Evolutionary conservation across 2,113 vertebrate species (phyloP).

Genomic region (Hylia prasina): DNA sequence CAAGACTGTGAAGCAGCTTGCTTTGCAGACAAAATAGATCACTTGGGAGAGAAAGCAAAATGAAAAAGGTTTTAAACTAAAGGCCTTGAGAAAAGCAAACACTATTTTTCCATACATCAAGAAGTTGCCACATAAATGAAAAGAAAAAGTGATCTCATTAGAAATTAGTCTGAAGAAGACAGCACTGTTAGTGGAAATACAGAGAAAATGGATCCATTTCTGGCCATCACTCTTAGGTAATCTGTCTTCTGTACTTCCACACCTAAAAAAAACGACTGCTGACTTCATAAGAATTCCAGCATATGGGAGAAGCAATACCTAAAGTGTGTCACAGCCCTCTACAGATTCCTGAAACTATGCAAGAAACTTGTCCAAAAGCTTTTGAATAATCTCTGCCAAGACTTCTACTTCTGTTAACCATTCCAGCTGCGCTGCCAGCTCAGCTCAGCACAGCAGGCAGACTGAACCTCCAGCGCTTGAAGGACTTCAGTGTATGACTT

Average conservation of each 20-base stretch:
- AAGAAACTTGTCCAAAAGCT: background rate
- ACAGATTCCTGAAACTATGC: background rate
- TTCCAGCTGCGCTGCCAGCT: background rate
- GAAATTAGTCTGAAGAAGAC: background rate
- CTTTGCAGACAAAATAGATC: background rate
- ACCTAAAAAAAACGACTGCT: background rate
- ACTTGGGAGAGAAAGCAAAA: background rate
- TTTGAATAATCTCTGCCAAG: background rate
- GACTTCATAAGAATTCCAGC: background rate
- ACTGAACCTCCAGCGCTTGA: fast-evolving
- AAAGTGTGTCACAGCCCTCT: background rate
- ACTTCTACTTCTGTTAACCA: background rate
- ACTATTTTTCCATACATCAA: background rate
- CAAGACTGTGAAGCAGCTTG: background rate
- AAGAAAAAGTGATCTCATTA: background rate
- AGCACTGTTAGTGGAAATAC: background rate
- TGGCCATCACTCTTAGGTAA: background rate
- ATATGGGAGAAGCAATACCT: background rate
- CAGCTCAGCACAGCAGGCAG: background rate
- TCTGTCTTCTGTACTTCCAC: background rate
- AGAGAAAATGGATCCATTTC: background rate
- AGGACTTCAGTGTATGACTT: background rate
- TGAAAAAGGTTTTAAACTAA: background rate
- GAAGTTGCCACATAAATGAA: background rate
- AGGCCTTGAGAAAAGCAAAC: background rate